A percentile compares a stretch with the other conserved stretches of the same genome.
These are phyloP conservation scores for Theristus sp. DNA, from an alignment of 2,888 invertebrate species.

Conservation along the genomic window DNA sequence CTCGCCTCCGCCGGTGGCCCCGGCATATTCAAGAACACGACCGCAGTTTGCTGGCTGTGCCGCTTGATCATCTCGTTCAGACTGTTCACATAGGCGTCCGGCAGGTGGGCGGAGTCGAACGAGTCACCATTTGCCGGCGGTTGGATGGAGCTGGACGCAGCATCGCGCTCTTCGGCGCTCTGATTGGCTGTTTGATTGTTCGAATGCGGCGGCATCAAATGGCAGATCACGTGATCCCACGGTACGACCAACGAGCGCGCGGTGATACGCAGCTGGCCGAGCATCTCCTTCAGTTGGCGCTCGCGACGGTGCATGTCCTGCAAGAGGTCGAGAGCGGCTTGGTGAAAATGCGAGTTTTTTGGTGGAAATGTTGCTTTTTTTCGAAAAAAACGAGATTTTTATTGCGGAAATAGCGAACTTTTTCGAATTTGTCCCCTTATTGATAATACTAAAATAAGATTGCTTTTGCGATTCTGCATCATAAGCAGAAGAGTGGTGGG, in stretches of 20 bases:
- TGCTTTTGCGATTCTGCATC: no score
- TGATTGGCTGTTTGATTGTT: background rate
- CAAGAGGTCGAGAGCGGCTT: no score
- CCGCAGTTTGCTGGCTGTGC: slow-evolving; percentile 56
- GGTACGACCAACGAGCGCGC: slow-evolving; percentile 49
- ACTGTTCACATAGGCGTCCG: slow-evolving; percentile 19
- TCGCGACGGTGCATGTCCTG: slow-evolving; percentile 27
- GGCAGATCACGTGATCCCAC: slow-evolving; percentile 36
- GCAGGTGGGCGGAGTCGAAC: slow-evolving; percentile 17
- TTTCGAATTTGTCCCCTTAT: no score
- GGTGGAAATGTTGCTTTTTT: background rate
- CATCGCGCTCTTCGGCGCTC: no score
- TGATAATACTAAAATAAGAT: no score
- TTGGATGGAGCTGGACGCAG: background rate
- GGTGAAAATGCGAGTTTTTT: no score
- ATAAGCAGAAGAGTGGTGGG: no score
- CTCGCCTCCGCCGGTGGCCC: slow-evolving; percentile 45
- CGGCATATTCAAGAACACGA: slow-evolving; percentile 78
- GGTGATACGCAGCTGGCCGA: slow-evolving; percentile 64
- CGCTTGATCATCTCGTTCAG: slow-evolving; percentile 50
- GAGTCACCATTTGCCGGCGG: no score
- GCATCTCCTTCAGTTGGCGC: slow-evolving; percentile 36
- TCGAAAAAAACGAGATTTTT: background rate
- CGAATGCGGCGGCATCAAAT: no score
- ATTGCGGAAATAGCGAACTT: background rate